phyloP scores from a whole-genome alignment of 2,113 vertebrate species.

The Pagrus major region DNA sequence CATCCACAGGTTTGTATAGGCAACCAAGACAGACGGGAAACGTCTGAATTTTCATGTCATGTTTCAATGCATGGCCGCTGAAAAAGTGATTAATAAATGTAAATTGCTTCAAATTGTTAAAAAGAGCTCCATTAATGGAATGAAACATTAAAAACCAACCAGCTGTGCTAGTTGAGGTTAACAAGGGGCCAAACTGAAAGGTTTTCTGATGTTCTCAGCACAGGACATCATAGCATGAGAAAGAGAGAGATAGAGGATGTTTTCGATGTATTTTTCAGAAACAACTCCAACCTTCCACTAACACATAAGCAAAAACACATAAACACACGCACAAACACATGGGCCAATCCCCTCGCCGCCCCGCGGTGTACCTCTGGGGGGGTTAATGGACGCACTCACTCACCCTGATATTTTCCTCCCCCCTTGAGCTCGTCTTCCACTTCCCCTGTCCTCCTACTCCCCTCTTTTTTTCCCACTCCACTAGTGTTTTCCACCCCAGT shows the following conservation, averaged over 20 bases:
- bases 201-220: conserved; percentile 23
- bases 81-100: too few relatives aligned
- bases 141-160: background rate
- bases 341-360: conserved; percentile 35
- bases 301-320: conserved; percentile 36
- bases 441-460: conserved; percentile 57
- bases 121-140: conserved; percentile 1
- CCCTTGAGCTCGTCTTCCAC: conserved; percentile 63
- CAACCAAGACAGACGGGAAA: too few relatives aligned
- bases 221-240: background rate
- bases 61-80: too few relatives aligned
- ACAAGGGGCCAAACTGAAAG: background rate
- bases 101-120: too few relatives aligned
- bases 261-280: conserved; percentile 28
- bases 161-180: background rate
- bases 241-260: conserved; percentile 1
- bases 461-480: conserved; percentile 59
- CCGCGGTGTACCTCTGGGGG: conserved; percentile 56
- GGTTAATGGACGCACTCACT: conserved; percentile 77
- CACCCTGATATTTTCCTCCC: conserved; percentile 62
- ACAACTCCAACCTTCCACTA: conserved; percentile 43
- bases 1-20: too few relatives aligned
- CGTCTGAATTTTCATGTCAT: too few relatives aligned
- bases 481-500: conserved; percentile 75
- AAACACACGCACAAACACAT: conserved; percentile 31